Percentiles rank a stretch among this genome's conserved stretches.
Evolutionary conservation across 1,140 invertebrate species (phyloP).

Genomic region (Drosophila rhopaloa): DNA sequence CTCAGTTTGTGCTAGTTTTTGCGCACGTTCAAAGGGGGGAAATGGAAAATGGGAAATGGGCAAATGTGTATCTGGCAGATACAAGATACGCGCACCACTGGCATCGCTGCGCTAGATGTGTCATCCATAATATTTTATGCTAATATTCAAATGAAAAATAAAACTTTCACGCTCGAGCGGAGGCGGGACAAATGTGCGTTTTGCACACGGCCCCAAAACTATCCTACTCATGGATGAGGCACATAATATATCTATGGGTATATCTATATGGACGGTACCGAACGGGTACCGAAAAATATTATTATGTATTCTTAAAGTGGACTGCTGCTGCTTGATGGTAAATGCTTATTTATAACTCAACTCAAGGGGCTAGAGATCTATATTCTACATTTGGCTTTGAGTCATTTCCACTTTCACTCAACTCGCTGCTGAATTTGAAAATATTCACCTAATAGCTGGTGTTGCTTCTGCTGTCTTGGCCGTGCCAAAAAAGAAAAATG

Average conservation of each 20-base stretch:
- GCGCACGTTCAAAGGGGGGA: constrained; percentile 23
- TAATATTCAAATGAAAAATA: constrained; percentile 80
- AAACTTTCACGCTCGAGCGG: constrained; percentile 78
- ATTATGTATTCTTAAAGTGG: constrained; percentile 70
- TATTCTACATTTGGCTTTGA: constrained; percentile 30
- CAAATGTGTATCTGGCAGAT: constrained; percentile 45
- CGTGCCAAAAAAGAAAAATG: constrained; percentile 73
- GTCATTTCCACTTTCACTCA: constrained; percentile 59
- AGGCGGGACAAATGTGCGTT: constrained; percentile 82
- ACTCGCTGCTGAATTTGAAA: constrained; percentile 34
- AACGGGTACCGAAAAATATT: constrained; percentile 36
- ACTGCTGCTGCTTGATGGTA: constrained; percentile 47
- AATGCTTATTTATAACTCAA: constrained; percentile 76
- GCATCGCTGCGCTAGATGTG: constrained; percentile 65
- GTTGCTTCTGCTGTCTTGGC: constrained; percentile 53
- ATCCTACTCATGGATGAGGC: constrained; percentile 28
- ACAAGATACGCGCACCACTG: constrained; percentile 46
- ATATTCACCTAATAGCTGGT: constrained; percentile 29
- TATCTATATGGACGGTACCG: constrained; percentile 15
- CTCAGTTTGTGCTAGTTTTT: constrained; percentile 49
- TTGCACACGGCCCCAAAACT: constrained; percentile 77
- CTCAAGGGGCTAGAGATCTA: constrained; percentile 59
- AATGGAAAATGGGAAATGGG: constrained; percentile 6
- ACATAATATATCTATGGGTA: constrained; percentile 19
- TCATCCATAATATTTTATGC: constrained; percentile 83